Conservation (phyloP, 2,888 invertebrate species). For the Noctua janthe region DNA sequence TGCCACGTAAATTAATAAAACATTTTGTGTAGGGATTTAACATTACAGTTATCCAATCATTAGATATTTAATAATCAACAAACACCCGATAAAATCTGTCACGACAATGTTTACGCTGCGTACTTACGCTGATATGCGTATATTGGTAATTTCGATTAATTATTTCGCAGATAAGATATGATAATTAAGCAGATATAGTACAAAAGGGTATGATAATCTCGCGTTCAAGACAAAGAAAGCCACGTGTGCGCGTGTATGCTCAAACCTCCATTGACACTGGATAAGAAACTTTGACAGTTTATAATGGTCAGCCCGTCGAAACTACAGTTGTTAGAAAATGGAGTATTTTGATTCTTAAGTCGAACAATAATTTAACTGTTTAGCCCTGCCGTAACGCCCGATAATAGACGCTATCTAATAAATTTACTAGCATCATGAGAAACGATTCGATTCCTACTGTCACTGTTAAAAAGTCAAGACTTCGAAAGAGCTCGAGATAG, state of each 20-base stretch:
- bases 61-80: slow-evolving; percentile 5
- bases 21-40: not conserved
- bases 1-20: not conserved
- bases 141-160: slow-evolving; percentile 13
- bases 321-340: not conserved
- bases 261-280: not conserved
- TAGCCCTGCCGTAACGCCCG: not conserved
- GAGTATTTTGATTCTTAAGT: not conserved
- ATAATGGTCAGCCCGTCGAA: not conserved
- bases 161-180: slow-evolving; percentile 14
- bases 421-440: not conserved
- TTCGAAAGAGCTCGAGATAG: not conserved
- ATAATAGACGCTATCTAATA: not conserved
- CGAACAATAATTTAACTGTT: not conserved
- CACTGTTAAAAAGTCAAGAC: not conserved
- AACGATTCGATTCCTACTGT: not conserved
- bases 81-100: slow-evolving; percentile 10
- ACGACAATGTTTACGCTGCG: slow-evolving; percentile 14
- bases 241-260: not conserved
- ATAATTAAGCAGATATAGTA: slow-evolving; percentile 8
- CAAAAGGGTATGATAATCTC: not conserved
- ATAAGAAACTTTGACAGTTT: not conserved
- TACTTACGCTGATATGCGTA: slow-evolving; percentile 23
- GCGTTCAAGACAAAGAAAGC: not conserved
- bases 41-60: slow-evolving; percentile 21